Evolutionary conservation across 2,113 vertebrate species (phyloP).

Genomic region (Alligator sinensis): DNA sequence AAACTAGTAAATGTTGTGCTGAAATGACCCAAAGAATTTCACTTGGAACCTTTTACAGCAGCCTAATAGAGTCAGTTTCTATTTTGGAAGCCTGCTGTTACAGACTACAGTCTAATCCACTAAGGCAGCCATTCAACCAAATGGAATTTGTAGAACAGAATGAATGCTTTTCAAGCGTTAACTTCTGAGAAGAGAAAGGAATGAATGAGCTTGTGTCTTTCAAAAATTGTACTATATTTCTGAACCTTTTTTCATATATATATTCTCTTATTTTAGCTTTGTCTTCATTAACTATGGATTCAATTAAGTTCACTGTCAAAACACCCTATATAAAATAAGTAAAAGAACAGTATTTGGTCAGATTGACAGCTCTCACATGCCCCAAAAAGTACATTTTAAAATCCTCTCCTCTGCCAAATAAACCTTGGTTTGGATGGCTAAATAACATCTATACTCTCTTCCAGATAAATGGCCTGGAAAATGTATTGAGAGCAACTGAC

Average conservation of each 20-base stretch:
- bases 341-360: slow-evolving; percentile 28
- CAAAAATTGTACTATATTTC: background rate
- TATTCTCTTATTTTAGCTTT: background rate
- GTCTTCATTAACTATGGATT: slow-evolving; percentile 31
- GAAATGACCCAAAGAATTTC: background rate
- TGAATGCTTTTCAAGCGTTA: background rate
- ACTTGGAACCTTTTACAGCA: background rate
- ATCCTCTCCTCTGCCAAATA: no score
- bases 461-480: no score
- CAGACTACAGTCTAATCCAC: background rate
- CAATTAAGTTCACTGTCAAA: slow-evolving; percentile 38
- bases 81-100: slow-evolving; percentile 11
- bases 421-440: no score
- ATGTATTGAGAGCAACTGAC: no score
- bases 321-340: slow-evolving; percentile 15
- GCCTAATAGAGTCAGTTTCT: background rate
- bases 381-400: no score
- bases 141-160: slow-evolving; percentile 33
- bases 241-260: background rate
- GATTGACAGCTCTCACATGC: slow-evolving; percentile 49
- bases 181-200: background rate
- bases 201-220: background rate
- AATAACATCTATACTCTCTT: no score
- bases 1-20: slow-evolving; percentile 29
- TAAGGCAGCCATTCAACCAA: slow-evolving; percentile 14